Base-by-base conservation (phyloP, 1,140 invertebrate species). In the Lerema accius region DNA sequence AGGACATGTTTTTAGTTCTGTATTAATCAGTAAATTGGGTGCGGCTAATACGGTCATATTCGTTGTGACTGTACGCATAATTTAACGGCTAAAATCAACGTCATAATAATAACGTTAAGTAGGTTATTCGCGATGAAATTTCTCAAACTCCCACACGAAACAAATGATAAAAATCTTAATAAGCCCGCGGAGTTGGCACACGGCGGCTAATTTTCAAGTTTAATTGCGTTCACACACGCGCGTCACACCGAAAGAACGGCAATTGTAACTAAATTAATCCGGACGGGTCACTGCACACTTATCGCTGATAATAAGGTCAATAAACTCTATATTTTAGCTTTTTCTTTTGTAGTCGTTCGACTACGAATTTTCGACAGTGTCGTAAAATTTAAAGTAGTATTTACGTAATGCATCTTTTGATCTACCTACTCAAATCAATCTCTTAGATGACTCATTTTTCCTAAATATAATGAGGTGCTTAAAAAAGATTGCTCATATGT, bases 161-260 rank as follows among this genome's bases (percentile, higher is more conserved):
- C 28, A 53, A 63, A 53, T 26, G 37, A 35, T 48, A 53, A 51
- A 50, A 53, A 63, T 63, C 59, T 63, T 17, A 32, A 63, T 32
- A 39, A 32, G 17, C 11, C 15, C 14, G 16, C 40, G 11, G 16
- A 63, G 39, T 62, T 62, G 48, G 51, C 51, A 43, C 46, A 14
- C n/a, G 42, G 32, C 15, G 32, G n/a, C 39, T 35, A 59, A 65
- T 63, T 58, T 65, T 58, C 55, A 65, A 63, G 39, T 62, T 58
- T 68, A 68, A 65, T 64, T 66, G 60, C 60, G 40, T 71, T 71
- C 68, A 63, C 64, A 71, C 61, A 67, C 63, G 56, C 49, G 48
- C 19, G 17, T 51, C 32, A 13, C 35, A 3, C 16, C 11, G 7
- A 42, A 46, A n/a, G 40, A 28, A 43, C 63, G 62, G 55, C 49